Conservation (phyloP, 37 sponge, comb jelly and placozoan species). For the Ephydatia muelleri region DNA sequence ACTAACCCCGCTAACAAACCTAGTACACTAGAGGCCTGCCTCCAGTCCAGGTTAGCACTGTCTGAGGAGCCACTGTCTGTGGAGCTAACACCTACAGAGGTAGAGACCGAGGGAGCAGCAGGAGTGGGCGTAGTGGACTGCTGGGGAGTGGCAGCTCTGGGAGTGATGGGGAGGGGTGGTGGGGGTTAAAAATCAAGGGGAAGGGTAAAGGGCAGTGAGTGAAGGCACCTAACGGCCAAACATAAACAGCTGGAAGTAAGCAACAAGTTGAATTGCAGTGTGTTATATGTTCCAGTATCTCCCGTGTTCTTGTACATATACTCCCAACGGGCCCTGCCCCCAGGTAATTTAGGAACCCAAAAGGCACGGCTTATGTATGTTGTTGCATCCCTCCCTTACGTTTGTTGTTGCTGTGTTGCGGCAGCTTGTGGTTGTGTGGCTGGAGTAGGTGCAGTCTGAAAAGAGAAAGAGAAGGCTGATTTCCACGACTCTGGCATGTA, state of each 20-base stretch:
- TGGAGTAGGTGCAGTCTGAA: not conserved
- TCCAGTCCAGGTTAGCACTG: not conserved
- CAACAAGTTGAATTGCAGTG: too few relatives aligned
- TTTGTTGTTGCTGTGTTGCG: not conserved
- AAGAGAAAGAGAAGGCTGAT: not conserved
- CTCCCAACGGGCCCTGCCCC: not conserved
- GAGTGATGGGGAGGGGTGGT: not conserved
- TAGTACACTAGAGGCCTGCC: not conserved
- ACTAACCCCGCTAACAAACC: not conserved
- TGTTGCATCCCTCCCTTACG: not conserved
- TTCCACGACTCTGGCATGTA: too few relatives aligned
- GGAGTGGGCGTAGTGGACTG: not conserved
- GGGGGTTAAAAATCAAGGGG: not conserved
- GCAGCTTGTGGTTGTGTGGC: not conserved
- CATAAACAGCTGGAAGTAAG: too few relatives aligned
- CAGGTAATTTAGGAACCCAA: not conserved
- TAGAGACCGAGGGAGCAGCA: not conserved
- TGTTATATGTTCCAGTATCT: too few relatives aligned
- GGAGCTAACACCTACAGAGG: not conserved
- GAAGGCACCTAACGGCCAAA: too few relatives aligned
- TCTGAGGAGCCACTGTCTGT: not conserved
- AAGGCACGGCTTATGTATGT: not conserved
- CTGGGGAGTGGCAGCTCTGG: not conserved
- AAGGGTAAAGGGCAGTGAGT: too few relatives aligned
- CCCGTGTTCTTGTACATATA: not conserved